A percentile compares a stretch with the other conserved stretches of the same genome.
These are phyloP conservation scores for Fissipunctia ypsillon DNA, from an alignment of 2,888 invertebrate genomes.

Conservation along the genomic window DNA sequence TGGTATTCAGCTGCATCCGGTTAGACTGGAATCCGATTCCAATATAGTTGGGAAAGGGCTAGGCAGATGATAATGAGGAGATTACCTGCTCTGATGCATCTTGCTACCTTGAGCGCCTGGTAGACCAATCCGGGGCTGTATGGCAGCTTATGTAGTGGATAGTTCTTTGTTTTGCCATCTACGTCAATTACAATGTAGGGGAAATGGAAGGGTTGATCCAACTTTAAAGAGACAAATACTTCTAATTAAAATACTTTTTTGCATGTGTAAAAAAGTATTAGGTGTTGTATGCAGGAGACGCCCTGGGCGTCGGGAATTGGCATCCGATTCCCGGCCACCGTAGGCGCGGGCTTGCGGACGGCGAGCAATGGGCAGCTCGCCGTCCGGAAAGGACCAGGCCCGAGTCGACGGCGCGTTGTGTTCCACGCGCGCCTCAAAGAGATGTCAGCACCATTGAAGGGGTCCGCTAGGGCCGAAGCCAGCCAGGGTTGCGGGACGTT, in stretches of 20 bases:
- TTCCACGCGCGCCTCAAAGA: too few species aligned
- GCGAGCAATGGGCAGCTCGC: too few species aligned
- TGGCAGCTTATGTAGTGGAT: slow-evolving; percentile 90
- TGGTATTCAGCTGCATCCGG: background rate
- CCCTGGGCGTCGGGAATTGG: too few species aligned
- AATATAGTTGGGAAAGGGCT: background rate
- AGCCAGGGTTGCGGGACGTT: too few species aligned
- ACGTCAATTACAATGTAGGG: slow-evolving; percentile 91
- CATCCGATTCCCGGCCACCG: too few species aligned
- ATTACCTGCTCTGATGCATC: slow-evolving; percentile 91
- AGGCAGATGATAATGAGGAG: background rate
- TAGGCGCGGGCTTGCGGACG: too few species aligned
- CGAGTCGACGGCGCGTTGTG: too few species aligned
- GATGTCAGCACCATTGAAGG: too few species aligned
- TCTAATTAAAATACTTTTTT: background rate
- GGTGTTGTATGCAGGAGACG: too few species aligned
- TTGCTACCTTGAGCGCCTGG: slow-evolving; percentile 93
- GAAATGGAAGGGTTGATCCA: slow-evolving; percentile 92
- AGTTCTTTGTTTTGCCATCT: slow-evolving; percentile 89
- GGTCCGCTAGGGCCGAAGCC: too few species aligned
- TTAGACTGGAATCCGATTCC: background rate
- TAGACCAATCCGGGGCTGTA: slow-evolving; percentile 93
- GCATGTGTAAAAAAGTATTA: too few species aligned
- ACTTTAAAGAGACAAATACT: slow-evolving; percentile 1
- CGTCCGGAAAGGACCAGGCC: too few species aligned